Conservation (phyloP, 2,797 vertebrate genomes). For the Hyperoplus lanceolatus region DNA sequence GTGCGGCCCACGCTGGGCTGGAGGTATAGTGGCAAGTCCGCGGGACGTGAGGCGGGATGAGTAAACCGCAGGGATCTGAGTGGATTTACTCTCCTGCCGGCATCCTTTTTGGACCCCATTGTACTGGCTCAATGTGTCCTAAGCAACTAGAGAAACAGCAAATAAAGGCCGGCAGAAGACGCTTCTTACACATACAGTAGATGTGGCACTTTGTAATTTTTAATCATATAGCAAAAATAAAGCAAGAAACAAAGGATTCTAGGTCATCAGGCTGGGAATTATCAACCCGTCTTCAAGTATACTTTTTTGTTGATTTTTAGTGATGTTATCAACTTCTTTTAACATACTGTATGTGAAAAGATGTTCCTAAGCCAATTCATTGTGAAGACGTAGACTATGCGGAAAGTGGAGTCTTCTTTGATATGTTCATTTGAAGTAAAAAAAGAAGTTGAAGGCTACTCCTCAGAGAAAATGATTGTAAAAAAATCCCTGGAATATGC, state of each 20-base stretch:
- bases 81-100: conserved; percentile 97
- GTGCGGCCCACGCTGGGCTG: conserved; percentile 69
- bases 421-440: conserved; percentile 38
- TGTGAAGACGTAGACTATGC: conserved; percentile 24
- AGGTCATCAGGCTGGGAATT: conserved; percentile 34
- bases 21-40: conserved; percentile 59
- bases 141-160: conserved; percentile 76
- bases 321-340: conserved; percentile 40
- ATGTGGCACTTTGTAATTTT: conserved; percentile 17
- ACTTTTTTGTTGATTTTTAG: conserved; percentile 18
- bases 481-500: conserved; percentile 23
- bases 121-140: conserved; percentile 92
- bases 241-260: conserved; percentile 1
- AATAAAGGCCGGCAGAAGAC: conserved; percentile 27
- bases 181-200: conserved; percentile 4
- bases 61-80: conserved; percentile 96
- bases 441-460: conserved; percentile 54
- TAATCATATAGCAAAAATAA: not conserved
- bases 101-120: conserved; percentile 94
- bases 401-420: conserved; percentile 46
- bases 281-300: conserved; percentile 7
- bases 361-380: conserved; percentile 57
- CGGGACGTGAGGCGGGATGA: conserved; percentile 88
- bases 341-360: conserved; percentile 46
- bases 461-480: conserved; percentile 7